Conservation (phyloP, 2,113 vertebrate species). For the Spea multiplicata region DNA sequence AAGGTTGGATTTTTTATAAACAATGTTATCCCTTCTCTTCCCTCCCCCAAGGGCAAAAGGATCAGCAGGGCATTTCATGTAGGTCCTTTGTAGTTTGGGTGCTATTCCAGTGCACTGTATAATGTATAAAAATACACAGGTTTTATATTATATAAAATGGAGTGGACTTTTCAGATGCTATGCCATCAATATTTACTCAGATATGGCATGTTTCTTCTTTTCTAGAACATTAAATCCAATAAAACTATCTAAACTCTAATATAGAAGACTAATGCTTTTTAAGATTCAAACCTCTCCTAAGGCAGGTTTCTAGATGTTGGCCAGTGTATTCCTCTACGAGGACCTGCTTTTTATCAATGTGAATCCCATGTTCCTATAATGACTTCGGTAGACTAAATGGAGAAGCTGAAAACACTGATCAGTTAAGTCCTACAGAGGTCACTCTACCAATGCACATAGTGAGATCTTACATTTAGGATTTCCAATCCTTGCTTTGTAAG, state of each 20-base stretch:
- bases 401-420: constrained; percentile 36
- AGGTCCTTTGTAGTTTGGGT: not conserved
- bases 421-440: constrained; percentile 71
- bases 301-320: too few species aligned
- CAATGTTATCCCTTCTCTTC: not conserved
- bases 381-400: constrained; percentile 12
- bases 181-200: too few species aligned
- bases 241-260: too few species aligned
- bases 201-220: too few species aligned
- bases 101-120: too few species aligned
- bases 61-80: not conserved
- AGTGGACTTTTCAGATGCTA: too few species aligned
- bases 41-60: not conserved
- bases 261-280: too few species aligned
- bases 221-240: too few species aligned
- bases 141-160: too few species aligned
- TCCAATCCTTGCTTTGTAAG: constrained; percentile 28
- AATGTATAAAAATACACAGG: too few species aligned
- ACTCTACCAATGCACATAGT: constrained; percentile 65
- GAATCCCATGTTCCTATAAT: constrained; percentile 6
- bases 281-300: too few species aligned
- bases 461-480: constrained; percentile 4
- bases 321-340: too few species aligned
- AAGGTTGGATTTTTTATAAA: not conserved
- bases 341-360: not conserved